Evolutionary conservation across 2,797 vertebrate genomes (phyloP), one percentile per base, ranked within the genome.

Genomic region (Saxicola maurus): DNA sequence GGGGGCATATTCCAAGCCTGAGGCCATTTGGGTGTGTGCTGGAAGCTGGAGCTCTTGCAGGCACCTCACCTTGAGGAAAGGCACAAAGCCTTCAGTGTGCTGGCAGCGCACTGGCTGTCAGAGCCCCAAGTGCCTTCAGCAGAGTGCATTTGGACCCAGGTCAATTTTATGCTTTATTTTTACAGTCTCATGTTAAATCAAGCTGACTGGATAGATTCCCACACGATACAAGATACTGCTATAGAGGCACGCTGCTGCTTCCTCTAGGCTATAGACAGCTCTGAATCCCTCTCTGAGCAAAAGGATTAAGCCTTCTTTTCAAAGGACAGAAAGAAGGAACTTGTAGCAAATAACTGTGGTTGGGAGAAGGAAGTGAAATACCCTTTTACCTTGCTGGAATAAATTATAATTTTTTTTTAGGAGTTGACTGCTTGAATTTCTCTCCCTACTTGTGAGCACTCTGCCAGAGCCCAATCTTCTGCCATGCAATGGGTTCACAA

Each of bases 401-500:
- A 38, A 83, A 21, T 17, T 2, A 4, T 42, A 9, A 20, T n/a
- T 64, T 35, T 85, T 38, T 13, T 46, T 24, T 40, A 24, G 30
- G 40, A 15, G 27, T 82, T 35, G 18, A 13, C 30, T 59, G 11
- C 19, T 78, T 35, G 33, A 46, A 45, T 64, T 62, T 31, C 21
- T 73, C 11, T 53, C 55, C 31, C 20, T 2, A 6, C 13, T 65
- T 0, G 1, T 35, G 53, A 28, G 40, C 42, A 3, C 14, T 40
- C 23, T 60, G 35, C 27, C 30, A 25, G 35, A 61, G 33, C n/a
- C n/a, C 1, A 0, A n/a, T 25, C 6, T n/a, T 25, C 12, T 25
- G 6, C 56, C 10, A 3, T 6, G 37, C 46, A 21, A 1, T 15
- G 7, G 37, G 14, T 19, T 1, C 2, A 1, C 33, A 5, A 0